Conservation (phyloP, 2,113 vertebrate genomes). For the Emydocephalus ijimae region DNA sequence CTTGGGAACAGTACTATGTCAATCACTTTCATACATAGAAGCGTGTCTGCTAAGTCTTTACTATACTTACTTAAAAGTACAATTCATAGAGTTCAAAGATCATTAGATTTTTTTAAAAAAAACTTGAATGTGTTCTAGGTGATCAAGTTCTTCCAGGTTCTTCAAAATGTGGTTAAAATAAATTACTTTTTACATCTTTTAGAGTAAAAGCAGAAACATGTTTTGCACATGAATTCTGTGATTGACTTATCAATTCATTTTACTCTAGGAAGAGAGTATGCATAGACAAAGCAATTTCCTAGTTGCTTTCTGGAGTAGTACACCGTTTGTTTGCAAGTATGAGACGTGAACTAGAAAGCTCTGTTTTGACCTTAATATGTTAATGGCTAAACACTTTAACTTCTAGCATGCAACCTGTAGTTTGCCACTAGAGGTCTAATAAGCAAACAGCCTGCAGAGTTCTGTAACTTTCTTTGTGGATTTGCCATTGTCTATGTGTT, state of each 20-base stretch:
- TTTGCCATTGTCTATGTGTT: not conserved
- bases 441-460: not conserved
- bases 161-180: not conserved
- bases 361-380: not conserved
- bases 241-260: not conserved
- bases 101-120: not conserved
- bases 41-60: not conserved
- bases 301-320: not conserved
- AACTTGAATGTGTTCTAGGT: not conserved
- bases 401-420: not conserved
- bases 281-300: not conserved
- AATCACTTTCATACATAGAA: not conserved
- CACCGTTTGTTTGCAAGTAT: not conserved
- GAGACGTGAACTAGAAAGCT: not conserved
- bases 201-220: not conserved
- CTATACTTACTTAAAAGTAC: not conserved
- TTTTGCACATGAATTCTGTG: not conserved
- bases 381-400: not conserved
- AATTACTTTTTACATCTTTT: not conserved
- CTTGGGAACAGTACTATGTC: not conserved
- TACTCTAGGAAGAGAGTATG: not conserved
- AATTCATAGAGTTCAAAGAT: not conserved
- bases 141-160: not conserved
- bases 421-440: not conserved
- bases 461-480: not conserved